Base-by-base conservation (phyloP, 2,888 invertebrate genomes). In the Lepidocyrtoides sp. region DNA sequence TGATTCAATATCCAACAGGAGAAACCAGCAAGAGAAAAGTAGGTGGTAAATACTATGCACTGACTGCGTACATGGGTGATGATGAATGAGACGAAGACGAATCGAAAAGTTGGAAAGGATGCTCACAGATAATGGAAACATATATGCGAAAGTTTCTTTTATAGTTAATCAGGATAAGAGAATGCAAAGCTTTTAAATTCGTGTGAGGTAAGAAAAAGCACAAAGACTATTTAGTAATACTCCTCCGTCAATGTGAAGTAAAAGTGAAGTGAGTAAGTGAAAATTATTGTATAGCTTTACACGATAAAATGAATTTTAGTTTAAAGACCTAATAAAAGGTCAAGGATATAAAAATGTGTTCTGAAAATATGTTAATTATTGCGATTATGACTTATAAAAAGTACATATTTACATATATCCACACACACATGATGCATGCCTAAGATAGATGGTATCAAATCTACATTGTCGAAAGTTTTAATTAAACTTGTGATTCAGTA, bases 351-450 rank as follows among this genome's bases (percentile, higher is more conserved):
- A 72, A 79, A 26, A 79, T 79, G 77, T 79, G 77, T 79, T 79
- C 77, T 79, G n/a, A 79, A 79, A 79, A 54, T 79, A 77, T 79
- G 54, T 79, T 54, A 79, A 79, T 79, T n/a, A n/a, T n/a, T 54
- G 29, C 32, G 17, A 29, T 54, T 79, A 7, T 32, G 29, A 26
- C n/a, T n/a, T n/a, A n/a, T n/a, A 3, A 69, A 69, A 75, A 23
- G 17, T 48, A 75, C 12, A 51, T 79, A 54, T 79, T 29, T 51
- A 72, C 20, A 36, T 79, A 54, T 79, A n/a, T 51, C 41, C 20
- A 36, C n/a, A 36, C 69, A 36, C 17, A 69, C 36, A 69, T 0
- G 14, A 29, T 69, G n/a, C n/a, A 69, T 29, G 32, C 29, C 29
- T 29, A 77, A 41, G 69, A 41, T 12, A 1, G 0, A 41, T 69